phyloP scores from a whole-genome alignment of 2,888 invertebrate species.

The Drosophila melanocephala region DNA sequence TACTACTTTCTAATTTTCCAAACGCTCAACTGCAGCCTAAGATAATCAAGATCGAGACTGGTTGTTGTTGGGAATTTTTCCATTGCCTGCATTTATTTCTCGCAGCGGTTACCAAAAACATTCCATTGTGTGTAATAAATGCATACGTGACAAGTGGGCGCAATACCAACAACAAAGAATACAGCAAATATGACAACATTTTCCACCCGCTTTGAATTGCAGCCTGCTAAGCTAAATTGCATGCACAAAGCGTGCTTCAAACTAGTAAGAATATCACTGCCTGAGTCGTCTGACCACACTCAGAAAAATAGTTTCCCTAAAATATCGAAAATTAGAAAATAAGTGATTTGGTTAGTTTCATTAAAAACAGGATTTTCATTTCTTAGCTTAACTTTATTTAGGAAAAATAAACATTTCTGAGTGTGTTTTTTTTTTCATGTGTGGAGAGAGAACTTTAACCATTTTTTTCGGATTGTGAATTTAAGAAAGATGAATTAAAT shows the following conservation, averaged over 20 bases:
- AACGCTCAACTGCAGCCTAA: neutral
- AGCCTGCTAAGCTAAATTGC: slow-evolving; percentile 11
- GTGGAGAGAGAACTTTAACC: neutral
- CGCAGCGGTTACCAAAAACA: neutral
- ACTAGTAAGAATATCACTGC: too few species aligned
- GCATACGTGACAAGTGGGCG: slow-evolving; percentile 28
- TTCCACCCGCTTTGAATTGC: slow-evolving; percentile 8
- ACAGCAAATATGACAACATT: slow-evolving; percentile 9
- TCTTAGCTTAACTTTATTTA: neutral
- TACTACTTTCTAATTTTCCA: neutral
- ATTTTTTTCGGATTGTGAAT: neutral
- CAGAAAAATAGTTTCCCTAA: neutral
- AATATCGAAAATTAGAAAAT: neutral
- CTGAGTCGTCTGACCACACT: neutral
- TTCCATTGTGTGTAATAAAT: slow-evolving; percentile 19
- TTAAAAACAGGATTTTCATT: neutral
- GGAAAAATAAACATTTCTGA: neutral
- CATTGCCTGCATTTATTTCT: slow-evolving; percentile 20
- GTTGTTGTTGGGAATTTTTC: slow-evolving; percentile 24
- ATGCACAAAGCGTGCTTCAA: slow-evolving; percentile 3
- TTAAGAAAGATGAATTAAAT: neutral
- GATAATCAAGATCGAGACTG: slow-evolving; percentile 1
- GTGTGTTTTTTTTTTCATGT: neutral
- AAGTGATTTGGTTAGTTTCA: neutral
- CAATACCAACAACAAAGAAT: slow-evolving; percentile 18